phyloP scores from a whole-genome alignment of 2,113 vertebrate genomes.

The Lagopus muta region DNA sequence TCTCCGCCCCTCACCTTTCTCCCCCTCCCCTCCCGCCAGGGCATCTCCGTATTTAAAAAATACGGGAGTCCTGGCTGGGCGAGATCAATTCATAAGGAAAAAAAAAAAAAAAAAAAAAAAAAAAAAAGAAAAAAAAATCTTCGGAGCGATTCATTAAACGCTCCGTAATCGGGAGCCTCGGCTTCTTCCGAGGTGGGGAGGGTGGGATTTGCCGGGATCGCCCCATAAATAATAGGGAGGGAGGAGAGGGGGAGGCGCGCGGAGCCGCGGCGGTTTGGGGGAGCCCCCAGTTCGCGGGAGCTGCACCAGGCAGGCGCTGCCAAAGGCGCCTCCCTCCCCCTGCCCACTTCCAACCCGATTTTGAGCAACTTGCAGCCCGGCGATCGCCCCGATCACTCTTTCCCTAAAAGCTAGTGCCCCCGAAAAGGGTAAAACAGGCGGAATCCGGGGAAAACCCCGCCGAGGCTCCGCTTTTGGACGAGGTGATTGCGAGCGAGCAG shows the following conservation, averaged over 20 bases:
- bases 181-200: constrained; percentile 61
- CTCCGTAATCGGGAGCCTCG: constrained; percentile 26
- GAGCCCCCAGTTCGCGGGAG: constrained; percentile 72
- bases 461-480: constrained; percentile 67
- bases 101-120: no score
- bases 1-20: constrained; percentile 58
- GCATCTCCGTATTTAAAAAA: constrained; percentile 25
- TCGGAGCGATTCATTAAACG: constrained; percentile 55
- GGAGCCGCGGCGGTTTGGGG: constrained; percentile 52
- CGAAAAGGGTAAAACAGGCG: constrained; percentile 58
- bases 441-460: constrained; percentile 60
- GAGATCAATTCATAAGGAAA: constrained; percentile 35
- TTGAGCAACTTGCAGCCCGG: constrained; percentile 62
- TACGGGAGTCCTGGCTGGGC: constrained; percentile 19
- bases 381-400: constrained; percentile 32
- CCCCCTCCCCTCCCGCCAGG: not conserved
- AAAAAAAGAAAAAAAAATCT: not conserved
- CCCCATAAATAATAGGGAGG: constrained; percentile 73
- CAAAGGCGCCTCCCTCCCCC: constrained; percentile 67
- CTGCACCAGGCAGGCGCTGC: constrained; percentile 68
- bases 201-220: constrained; percentile 68
- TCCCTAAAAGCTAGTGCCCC: constrained; percentile 63
- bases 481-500: constrained; percentile 66
- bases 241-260: constrained; percentile 61
- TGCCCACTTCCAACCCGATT: constrained; percentile 73